Evolutionary conservation across 2,888 invertebrate genomes (phyloP), one percentile per base, ranked within the genome.

Genomic region (Alviniconcha strummeri): DNA sequence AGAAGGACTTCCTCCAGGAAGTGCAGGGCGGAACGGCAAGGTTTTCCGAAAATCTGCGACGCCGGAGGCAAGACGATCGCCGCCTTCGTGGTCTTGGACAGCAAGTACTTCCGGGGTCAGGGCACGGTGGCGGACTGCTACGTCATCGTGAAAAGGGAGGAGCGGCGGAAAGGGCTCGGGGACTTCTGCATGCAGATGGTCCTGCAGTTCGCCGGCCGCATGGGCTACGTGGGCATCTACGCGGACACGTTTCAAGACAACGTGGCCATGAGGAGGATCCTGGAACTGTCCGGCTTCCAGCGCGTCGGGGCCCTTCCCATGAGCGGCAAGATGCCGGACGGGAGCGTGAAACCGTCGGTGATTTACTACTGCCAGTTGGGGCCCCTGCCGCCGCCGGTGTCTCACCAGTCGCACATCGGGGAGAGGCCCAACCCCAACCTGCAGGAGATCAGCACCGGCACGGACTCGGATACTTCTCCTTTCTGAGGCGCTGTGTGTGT

Each of bases 191-290:
- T 89, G 75, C 75, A 81, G 67, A 84, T 85, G 72, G 82, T 83
- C 9, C 81, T 89, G 36, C 84, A 87, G 60, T 87, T 88, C 80
- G 86, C 88, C 17, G 83, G 84, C 69, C 80, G 85, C 15, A 81
- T 90, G 36, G 88, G 87, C 36, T 90, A 85, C 83, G 54, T 85
- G 7, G 88, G 87, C 52, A 88, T 89, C 72, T 90, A 90, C 81
- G 80, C 75, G 52, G 88, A 88, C 75, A 87, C 87, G 9, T 88
- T 88, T 84, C 83, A 74, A 55, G 88, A 88, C 82, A 88, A 88
- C 76, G 36, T 80, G 15, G 86, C 85, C 80, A 88, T 88, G 87
- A 79, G 85, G 55, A 83, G 82, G 19, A 88, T 88, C 76, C 81
- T 88, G 57, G 86, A 86, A n/a, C 84, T 79, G 8, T 74, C 84